Conservation (phyloP, 2,888 invertebrate genomes). For the Helicoverpa assulta region DNA sequence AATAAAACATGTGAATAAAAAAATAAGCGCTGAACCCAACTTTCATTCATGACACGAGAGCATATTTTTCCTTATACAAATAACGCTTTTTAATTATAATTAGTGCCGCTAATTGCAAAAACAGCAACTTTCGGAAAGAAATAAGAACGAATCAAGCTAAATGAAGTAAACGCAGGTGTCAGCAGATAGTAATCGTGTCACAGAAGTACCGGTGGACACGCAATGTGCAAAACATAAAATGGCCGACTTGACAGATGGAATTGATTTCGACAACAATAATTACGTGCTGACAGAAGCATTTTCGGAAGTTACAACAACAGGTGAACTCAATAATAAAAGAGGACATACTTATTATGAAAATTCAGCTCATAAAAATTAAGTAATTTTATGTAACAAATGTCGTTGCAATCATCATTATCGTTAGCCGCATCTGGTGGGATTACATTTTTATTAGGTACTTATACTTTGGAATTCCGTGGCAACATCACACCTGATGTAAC, state of each 20-base stretch:
- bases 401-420: neutral
- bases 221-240: constrained; percentile 42
- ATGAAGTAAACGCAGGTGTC: constrained; percentile 46
- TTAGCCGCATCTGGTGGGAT: neutral
- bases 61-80: constrained; percentile 19
- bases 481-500: neutral
- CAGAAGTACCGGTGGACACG: constrained; percentile 34
- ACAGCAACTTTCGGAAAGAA: constrained; percentile 17
- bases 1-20: neutral
- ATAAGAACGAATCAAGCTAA: constrained; percentile 28
- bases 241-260: constrained; percentile 33
- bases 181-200: constrained; percentile 37
- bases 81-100: constrained; percentile 2
- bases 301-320: constrained; percentile 27
- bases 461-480: neutral
- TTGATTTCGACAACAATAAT: constrained; percentile 31
- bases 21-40: neutral
- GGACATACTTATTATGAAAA: neutral
- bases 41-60: constrained; percentile 10
- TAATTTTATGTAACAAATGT: neutral
- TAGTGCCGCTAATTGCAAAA: constrained; percentile 39
- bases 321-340: constrained; percentile 17
- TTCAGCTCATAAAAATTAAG: neutral
- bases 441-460: neutral
- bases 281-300: constrained; percentile 14